Conservation (phyloP, 2,797 vertebrate species). For the Hyperoplus lanceolatus region DNA sequence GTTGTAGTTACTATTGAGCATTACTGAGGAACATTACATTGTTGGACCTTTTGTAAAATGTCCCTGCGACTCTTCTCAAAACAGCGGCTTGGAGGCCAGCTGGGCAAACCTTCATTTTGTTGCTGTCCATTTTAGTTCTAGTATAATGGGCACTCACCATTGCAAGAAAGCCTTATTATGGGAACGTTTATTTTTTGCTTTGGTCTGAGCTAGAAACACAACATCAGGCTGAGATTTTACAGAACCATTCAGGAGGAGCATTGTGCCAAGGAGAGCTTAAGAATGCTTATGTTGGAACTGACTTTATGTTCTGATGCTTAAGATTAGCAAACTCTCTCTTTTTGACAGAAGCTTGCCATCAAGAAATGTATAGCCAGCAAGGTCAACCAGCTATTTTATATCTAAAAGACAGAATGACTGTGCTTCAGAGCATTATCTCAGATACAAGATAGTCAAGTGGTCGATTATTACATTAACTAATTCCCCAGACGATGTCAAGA, state of each 20-base stretch:
- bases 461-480: conserved; percentile 57
- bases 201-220: conserved; percentile 29
- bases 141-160: conserved; percentile 6
- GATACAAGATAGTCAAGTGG: conserved; percentile 37
- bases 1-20: conserved; percentile 50
- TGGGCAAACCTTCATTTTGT: conserved; percentile 37
- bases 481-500: conserved; percentile 56
- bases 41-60: conserved; percentile 48
- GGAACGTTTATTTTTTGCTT: not conserved
- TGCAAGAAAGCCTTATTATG: conserved; percentile 16
- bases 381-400: conserved; percentile 58
- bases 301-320: conserved; percentile 55
- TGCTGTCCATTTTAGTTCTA: conserved; percentile 28
- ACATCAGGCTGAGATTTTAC: conserved; percentile 19
- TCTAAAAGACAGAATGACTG: conserved; percentile 54
- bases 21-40: conserved; percentile 32
- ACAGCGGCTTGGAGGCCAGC: conserved; percentile 37
- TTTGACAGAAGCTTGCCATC: conserved; percentile 56
- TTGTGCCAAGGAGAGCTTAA: conserved; percentile 28
- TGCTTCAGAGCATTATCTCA: conserved; percentile 56
- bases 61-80: conserved; percentile 55
- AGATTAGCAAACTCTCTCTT: conserved; percentile 58
- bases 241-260: conserved; percentile 30
- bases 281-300: conserved; percentile 14
- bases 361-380: conserved; percentile 62